Base-by-base conservation (phyloP, 2,888 invertebrate genomes). In the Oligia strigilis region DNA sequence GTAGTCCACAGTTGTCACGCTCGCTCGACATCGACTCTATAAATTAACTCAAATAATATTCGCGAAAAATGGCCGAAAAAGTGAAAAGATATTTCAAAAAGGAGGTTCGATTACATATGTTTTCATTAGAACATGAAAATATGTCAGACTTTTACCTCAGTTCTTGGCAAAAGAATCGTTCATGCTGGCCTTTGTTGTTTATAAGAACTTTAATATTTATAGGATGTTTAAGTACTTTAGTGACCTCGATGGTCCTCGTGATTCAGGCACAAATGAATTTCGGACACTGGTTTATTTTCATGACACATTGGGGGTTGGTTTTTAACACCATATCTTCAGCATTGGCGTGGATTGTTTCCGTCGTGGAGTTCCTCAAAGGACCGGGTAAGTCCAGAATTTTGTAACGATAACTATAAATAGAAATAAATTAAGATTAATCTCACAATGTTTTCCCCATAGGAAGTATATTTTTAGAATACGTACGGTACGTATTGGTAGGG, bases 301-400 rank as follows among this genome's bases (percentile, higher is more conserved):
- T 97, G 87, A 97, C 96, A 19, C 95, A 96, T 80, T 97, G 96
- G 96, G 96, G 96, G 1, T 78, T 96, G 1, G 0, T 95, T 0
- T 85, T 95, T 2, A 95, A 94, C 64, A 92, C 94, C 9, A 77
- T 93, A 0, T 91, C 95, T 11, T 89, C 95, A 29, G 93, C 92
- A 60, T 90, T 94, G 43, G 95, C 93, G 8, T 91, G 93, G 43
- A 85, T 85, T 5, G 90, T 96, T 13, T 96, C 96, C 14, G 73
- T 91, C 8, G 81, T 75, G 78, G 94, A 92, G 4, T 93, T 90
- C 81, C 70, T 90, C 1, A 85, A 82, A 62, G 95, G 94, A 88
- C 90, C 93, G 29, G 96, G 96, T 97, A 90, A 95, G 95, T 93
- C 58, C 49, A 43, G 36, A 13, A 69, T 58, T 49, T 36, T 78